These are phyloP conservation scores for Pedetes capensis DNA, from an alignment of 2,113 vertebrate species.

Conservation along the genomic window DNA sequence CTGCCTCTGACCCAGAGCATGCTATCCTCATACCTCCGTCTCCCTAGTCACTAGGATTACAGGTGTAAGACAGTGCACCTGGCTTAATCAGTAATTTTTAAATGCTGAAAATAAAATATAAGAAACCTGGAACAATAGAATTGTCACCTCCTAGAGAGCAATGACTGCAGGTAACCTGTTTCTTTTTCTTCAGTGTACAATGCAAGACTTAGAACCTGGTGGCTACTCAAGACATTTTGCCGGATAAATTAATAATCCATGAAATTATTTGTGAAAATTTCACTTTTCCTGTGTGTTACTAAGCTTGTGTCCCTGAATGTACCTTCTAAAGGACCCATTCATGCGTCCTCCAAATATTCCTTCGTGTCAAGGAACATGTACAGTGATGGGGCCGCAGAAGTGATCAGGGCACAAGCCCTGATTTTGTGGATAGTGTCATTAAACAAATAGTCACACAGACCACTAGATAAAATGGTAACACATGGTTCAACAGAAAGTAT, in stretches of 20 bases:
- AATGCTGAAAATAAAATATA: neutral
- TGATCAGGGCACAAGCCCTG: neutral
- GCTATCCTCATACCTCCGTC: too few species aligned
- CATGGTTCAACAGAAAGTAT: neutral
- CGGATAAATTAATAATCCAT: neutral
- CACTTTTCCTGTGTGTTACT: neutral
- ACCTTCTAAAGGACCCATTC: neutral
- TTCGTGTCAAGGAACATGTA: neutral
- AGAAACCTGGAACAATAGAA: neutral
- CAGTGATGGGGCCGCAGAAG: neutral
- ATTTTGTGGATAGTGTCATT: neutral
- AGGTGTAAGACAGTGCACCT: too few species aligned
- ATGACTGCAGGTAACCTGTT: neutral
- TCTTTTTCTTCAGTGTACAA: neutral
- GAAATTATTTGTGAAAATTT: neutral
- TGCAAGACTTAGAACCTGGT: neutral
- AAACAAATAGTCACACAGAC: neutral
- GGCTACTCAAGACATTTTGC: neutral
- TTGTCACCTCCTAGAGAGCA: neutral
- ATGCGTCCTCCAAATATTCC: neutral
- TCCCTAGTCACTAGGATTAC: too few species aligned
- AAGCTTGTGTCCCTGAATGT: neutral
- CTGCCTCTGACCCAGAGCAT: too few species aligned
- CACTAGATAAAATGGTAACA: neutral
- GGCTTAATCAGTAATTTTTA: neutral